These are phyloP conservation scores for Dioctria rufipes DNA, from an alignment of 2,888 invertebrate species.

Conservation along the genomic window DNA sequence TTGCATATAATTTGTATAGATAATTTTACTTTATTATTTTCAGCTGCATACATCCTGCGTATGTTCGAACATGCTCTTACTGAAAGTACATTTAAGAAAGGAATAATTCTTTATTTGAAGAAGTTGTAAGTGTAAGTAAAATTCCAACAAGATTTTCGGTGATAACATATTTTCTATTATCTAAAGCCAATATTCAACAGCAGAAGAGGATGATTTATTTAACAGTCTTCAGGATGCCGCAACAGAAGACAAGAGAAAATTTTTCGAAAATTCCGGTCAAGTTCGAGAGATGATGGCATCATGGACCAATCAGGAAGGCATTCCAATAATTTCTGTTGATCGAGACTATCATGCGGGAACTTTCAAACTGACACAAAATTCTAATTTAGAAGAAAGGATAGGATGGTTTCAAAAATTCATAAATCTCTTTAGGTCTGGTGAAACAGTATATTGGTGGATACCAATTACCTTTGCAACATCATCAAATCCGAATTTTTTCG, in stretches of 20 bases:
- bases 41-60: slow-evolving; percentile 74
- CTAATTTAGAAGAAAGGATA: neutral
- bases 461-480: slow-evolving; percentile 67
- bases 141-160: neutral
- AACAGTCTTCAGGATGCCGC: slow-evolving; percentile 64
- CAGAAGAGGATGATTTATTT: slow-evolving; percentile 67
- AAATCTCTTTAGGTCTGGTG: neutral
- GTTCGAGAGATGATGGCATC: slow-evolving; percentile 76
- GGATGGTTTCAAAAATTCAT: neutral
- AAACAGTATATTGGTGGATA: slow-evolving; percentile 66
- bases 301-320: slow-evolving; percentile 77
- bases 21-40: slow-evolving; percentile 57
- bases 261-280: slow-evolving; percentile 63
- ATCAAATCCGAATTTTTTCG: slow-evolving; percentile 66
- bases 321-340: slow-evolving; percentile 74
- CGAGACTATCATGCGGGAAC: slow-evolving; percentile 72
- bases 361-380: slow-evolving; percentile 73
- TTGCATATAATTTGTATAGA: neutral
- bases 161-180: neutral
- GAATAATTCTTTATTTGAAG: slow-evolving; percentile 66
- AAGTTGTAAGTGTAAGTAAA: neutral
- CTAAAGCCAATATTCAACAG: slow-evolving; percentile 67
- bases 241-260: slow-evolving; percentile 60
- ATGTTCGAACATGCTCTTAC: slow-evolving; percentile 74
- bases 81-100: slow-evolving; percentile 74